Conservation (phyloP, 2,797 vertebrate genomes). For the Gallinago solitaria region DNA sequence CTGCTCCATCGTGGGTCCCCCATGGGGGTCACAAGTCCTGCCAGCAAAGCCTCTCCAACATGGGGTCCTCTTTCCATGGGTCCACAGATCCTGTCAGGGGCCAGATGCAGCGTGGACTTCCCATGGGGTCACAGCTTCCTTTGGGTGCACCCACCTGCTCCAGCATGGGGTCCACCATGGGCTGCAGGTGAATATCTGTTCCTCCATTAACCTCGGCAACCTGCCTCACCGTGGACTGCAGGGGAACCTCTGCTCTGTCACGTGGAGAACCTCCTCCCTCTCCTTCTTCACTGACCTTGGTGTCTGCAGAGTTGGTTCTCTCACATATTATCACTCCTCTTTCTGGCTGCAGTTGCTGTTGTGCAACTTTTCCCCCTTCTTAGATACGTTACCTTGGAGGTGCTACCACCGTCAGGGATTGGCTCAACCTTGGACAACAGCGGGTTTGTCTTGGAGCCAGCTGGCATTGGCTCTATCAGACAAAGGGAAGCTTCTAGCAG, state of each 20-base stretch:
- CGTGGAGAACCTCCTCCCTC: background rate
- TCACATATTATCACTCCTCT: background rate
- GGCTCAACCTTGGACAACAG: background rate
- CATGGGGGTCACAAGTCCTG: background rate
- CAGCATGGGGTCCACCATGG: background rate
- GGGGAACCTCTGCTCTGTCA: background rate
- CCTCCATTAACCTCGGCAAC: background rate
- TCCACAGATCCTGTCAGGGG: background rate
- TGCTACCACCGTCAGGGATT: background rate
- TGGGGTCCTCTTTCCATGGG: background rate
- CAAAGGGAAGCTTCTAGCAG: background rate
- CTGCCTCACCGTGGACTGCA: background rate
- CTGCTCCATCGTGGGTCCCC: background rate
- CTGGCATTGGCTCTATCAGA: background rate
- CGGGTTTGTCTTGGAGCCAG: background rate
- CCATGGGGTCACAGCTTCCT: background rate
- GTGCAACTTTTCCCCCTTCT: background rate
- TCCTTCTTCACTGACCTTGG: background rate
- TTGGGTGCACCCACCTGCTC: background rate
- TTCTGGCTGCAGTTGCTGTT: background rate
- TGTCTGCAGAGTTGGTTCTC: background rate
- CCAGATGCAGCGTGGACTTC: background rate
- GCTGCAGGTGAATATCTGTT: background rate
- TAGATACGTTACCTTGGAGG: background rate
- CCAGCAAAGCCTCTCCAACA: background rate